These are phyloP conservation scores for Alloscopus bannaensis DNA, from an alignment of 2,888 invertebrate species.

Conservation along the genomic window DNA sequence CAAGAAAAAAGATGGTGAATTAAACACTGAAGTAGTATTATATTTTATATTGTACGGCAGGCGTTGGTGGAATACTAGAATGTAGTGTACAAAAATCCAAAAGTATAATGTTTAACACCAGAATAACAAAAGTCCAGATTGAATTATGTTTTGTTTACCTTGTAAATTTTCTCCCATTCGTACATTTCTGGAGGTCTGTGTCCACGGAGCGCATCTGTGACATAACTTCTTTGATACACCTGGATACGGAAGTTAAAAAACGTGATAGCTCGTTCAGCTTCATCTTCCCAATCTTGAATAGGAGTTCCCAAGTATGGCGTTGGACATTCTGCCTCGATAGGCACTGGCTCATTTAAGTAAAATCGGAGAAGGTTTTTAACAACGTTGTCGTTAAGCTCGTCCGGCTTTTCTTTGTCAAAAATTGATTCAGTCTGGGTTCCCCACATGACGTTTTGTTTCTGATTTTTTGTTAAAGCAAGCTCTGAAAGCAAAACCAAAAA, in stretches of 20 bases:
- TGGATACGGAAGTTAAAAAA: slow-evolving; percentile 83
- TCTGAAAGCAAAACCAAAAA: slow-evolving; percentile 43
- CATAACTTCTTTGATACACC: slow-evolving; percentile 80
- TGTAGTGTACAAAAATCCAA: no score
- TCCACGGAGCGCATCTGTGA: slow-evolving; percentile 76
- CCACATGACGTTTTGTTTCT: slow-evolving; percentile 87
- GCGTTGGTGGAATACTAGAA: no score
- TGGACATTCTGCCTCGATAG: slow-evolving; percentile 80
- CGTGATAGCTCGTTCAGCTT: slow-evolving; percentile 82
- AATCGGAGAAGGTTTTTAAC: slow-evolving; percentile 84
- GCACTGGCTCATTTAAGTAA: slow-evolving; percentile 85
- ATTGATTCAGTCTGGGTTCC: slow-evolving; percentile 83
- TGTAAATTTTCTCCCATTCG: slow-evolving; percentile 89
- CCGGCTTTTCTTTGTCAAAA: slow-evolving; percentile 79
- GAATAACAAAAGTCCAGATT: no score
- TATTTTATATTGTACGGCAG: no score
- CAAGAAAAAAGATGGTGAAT: not conserved
- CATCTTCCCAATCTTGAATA: slow-evolving; percentile 79
- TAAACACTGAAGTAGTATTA: no score
- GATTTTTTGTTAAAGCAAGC: slow-evolving; percentile 77
- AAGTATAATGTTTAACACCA: no score
- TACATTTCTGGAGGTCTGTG: slow-evolving; percentile 83
- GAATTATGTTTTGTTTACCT: slow-evolving; percentile 76
- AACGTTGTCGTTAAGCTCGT: slow-evolving; percentile 82
- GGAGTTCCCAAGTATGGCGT: slow-evolving; percentile 77